These are phyloP conservation scores for Doryteuthis pealeii DNA, from an alignment of 1,140 invertebrate species.

Conservation along the genomic window DNA sequence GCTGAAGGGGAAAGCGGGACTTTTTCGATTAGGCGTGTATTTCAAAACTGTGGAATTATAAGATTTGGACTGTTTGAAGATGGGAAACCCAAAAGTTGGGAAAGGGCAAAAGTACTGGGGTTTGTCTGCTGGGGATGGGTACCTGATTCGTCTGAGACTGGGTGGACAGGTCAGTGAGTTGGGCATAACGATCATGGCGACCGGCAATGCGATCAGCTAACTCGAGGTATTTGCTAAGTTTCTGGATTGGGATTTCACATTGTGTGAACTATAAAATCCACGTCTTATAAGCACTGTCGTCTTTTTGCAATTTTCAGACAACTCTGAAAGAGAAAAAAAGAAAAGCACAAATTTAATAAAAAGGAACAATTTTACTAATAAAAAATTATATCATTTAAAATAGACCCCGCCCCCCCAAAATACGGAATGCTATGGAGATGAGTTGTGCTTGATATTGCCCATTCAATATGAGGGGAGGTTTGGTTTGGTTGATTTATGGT, in stretches of 20 bases:
- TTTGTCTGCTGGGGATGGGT: not conserved
- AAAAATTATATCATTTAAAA: no score
- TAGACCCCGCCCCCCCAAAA: no score
- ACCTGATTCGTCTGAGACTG: not conserved
- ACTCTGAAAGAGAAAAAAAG: no score
- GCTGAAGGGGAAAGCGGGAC: not conserved
- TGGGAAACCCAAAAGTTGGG: not conserved
- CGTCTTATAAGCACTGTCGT: no score
- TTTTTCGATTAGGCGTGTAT: not conserved
- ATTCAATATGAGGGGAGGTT: no score
- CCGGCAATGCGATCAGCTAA: not conserved
- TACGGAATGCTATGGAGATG: no score
- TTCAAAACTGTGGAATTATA: not conserved
- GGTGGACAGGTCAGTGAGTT: not conserved
- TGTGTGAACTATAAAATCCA: no score
- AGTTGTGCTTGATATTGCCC: no score
- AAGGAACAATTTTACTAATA: no score
- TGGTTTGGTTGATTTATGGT: no score
- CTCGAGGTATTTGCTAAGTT: not conserved
- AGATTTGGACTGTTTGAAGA: not conserved
- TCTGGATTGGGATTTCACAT: not conserved
- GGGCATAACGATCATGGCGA: not conserved
- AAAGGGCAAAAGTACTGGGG: not conserved
- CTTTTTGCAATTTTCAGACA: no score
- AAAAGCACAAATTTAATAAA: no score